A percentile compares a stretch with the other conserved stretches of the same genome.
Conservation (phyloP, 2,888 invertebrate genomes). For the Cheilosia impressa region DNA sequence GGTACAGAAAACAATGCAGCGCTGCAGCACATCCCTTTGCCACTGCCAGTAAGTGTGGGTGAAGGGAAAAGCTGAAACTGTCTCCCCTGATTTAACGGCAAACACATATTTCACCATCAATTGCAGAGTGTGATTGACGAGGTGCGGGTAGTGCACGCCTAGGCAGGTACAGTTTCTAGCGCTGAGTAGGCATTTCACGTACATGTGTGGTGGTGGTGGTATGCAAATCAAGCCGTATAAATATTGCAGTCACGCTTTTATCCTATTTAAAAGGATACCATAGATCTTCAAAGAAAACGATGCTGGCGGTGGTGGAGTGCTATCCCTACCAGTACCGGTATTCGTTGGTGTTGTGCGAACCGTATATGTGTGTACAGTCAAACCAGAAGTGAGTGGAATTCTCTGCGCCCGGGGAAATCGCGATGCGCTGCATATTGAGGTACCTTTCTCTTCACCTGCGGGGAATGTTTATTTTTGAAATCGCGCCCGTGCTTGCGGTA, state of each 20-base stretch:
- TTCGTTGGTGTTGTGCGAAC: slow-evolving; percentile 32
- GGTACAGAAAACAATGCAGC: neutral
- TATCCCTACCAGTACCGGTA: slow-evolving; percentile 49
- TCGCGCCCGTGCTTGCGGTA: slow-evolving; percentile 64
- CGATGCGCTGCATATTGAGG: slow-evolving; percentile 40
- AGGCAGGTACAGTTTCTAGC: neutral
- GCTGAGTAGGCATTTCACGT: slow-evolving; percentile 61
- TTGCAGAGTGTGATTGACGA: slow-evolving; percentile 67
- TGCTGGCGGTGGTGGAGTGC: slow-evolving; percentile 47
- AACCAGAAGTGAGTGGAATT: slow-evolving; percentile 18
- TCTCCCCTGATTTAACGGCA: slow-evolving; percentile 65
- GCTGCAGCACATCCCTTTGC: neutral
- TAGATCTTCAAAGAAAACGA: slow-evolving; percentile 76
- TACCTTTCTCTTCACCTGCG: slow-evolving; percentile 23
- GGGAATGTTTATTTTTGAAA: slow-evolving; percentile 68
- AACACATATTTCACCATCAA: slow-evolving; percentile 72
- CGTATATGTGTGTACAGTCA: neutral
- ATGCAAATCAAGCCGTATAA: slow-evolving; percentile 76
- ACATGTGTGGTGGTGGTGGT: slow-evolving; percentile 32
- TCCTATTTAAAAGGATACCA: slow-evolving; percentile 75
- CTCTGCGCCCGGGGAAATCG: slow-evolving; percentile 30
- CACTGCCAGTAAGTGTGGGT: neutral
- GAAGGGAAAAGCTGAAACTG: slow-evolving; percentile 34
- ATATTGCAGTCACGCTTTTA: slow-evolving; percentile 77
- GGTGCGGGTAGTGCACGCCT: neutral